Evolutionary conservation across 2,113 vertebrate species (phyloP), one percentile per base, ranked within the genome.

Genomic region (Equus quagga): DNA sequence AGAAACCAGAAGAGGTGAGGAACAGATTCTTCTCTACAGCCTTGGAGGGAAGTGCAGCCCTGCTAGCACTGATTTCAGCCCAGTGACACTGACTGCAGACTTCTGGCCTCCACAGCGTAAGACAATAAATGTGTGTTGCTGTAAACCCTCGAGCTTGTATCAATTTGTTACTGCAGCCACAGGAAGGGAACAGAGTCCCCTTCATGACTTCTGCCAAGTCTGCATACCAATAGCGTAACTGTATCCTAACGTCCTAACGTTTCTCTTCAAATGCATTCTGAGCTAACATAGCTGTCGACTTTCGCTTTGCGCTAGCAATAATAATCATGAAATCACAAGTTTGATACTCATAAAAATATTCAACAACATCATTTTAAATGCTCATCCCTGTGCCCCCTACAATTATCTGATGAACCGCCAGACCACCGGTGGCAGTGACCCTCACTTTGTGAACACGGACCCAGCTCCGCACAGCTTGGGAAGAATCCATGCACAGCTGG

Each of bases 401-500:
- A 18, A 15, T n/a, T 75, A 73, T 12, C 58, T 46, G 51, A 80
- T 8, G 36, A 76, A 28, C 31, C 54, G 36, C 14, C 15, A 23
- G 58, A 41, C 46, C 51, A 3, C 36, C 54, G 5, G 2, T 2
- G 44, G 46, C 62, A 13, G 7, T 36, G 41, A 23, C 60, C 58
- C 49, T 49, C 58, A 10, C n/a, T 75, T 21, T 56, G 51, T 5
- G 49, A 85, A 89, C 96, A 91, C 62, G n/a, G 33, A 93, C 94
- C 73, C 75, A 86, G 10, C 58, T 86, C 51, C 10, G 9, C 19
- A 24, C 7, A 41, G 51, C 49, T 51, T 23, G 15, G 46, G 86
- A 79, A 82, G 95, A 67, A 69, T 78, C 78, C 46, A n/a, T 0
- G 0, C 41, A 56, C 97, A 98, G 96, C 97, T 98, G 97, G 73